A percentile compares a stretch with the other conserved stretches of the same genome.
These are phyloP conservation scores for Pardalotus punctatus DNA, from an alignment of 2,113 vertebrate genomes.

Conservation along the genomic window DNA sequence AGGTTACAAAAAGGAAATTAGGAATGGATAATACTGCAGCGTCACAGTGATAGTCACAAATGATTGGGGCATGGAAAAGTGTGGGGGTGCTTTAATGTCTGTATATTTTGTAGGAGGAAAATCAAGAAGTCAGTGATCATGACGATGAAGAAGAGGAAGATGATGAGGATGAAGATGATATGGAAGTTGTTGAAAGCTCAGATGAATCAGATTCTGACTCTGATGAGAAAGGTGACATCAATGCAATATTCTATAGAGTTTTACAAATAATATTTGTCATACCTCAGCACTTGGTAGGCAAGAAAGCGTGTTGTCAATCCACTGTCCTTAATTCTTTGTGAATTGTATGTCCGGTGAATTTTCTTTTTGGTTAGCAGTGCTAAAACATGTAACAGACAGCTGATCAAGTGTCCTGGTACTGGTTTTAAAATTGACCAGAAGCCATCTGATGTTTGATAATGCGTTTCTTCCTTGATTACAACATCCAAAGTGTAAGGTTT, in stretches of 20 bases:
- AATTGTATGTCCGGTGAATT: not conserved
- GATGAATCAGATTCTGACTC: constrained; percentile 93
- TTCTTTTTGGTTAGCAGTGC: not conserved
- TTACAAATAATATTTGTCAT: not conserved
- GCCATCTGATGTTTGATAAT: not conserved
- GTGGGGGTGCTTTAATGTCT: not conserved
- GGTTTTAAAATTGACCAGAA: not conserved
- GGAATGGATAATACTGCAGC: not conserved
- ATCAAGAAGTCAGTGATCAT: constrained; percentile 87
- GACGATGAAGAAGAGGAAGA: constrained; percentile 91
- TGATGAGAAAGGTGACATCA: constrained; percentile 90
- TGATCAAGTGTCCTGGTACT: not conserved
- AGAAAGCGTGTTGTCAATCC: not conserved
- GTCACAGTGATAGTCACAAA: not conserved
- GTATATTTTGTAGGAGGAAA: constrained; percentile 76
- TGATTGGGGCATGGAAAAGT: not conserved
- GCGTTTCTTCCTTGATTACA: not conserved
- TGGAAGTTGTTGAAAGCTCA: constrained; percentile 88
- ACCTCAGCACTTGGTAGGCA: not conserved
- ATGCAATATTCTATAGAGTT: not conserved
- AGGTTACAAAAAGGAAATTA: not conserved
- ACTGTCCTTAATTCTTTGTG: not conserved
- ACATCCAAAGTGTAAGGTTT: not conserved
- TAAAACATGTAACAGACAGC: not conserved
- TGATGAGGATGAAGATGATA: constrained; percentile 90